Base-by-base conservation (phyloP, 1,140 invertebrate genomes). In the Agrypnia vestita region DNA sequence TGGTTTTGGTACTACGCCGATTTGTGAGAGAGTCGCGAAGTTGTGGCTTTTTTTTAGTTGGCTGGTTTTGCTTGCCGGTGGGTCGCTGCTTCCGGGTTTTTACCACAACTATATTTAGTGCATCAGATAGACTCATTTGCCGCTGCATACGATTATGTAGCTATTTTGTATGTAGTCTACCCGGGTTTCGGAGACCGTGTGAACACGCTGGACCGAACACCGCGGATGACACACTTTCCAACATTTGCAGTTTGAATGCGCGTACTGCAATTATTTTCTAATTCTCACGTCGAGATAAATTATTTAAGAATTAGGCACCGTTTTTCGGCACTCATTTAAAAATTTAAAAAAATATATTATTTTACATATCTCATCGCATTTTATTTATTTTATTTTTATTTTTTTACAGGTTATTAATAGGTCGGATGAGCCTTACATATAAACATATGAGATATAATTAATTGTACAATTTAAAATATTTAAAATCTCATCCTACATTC, bases 91-190 rank as follows among this genome's bases (percentile, higher is more conserved):
- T 71, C 67, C 67, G 47, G 46, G 67, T 51, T 47, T 71, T 49
- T 25, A 17, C 10, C 13, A 25, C 0, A 25, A 21, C 15, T 51
- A 53, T 53, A 71, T 71, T 71, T 71, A 71, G 67, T 71, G 47
- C 67, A 71, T 71, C 67, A 71, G 67, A 71, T 71, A 71, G 67
- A 71, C 46, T 71, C 46, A 53, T 71, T 71, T 51, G 67, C 67
- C 17, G 19, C 64, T 53, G 67, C 47, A 25, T n/a, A 25, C 47
- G 67, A 71, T 71, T 49, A 49, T 21, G 19, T 51, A 71, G n/a
- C n/a, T 15, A 25, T 71, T 21, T 71, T 71, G 21, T 71, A 71
- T 71, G 67, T 71, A 49, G 46, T 51, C 46, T 25, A 71, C 44
- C 67, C 15, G 46, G 67, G 11, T 71, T 47, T 71, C 19, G 67